Evolutionary conservation across 37 sponge, comb jelly and placozoan genomes (phyloP).

Genomic region (Geodia barretti): DNA sequence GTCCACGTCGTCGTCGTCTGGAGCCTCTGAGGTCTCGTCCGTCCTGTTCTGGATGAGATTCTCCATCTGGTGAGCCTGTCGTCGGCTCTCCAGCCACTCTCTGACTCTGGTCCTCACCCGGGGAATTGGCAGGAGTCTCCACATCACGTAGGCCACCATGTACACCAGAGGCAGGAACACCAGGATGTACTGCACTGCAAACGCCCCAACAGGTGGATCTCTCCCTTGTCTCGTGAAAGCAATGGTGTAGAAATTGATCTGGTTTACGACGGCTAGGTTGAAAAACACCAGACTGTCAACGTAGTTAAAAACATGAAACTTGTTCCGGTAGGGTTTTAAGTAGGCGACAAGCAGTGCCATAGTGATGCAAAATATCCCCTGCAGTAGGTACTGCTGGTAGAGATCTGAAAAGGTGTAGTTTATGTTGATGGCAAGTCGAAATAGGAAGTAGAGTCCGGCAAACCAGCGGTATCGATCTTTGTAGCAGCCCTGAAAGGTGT

Average conservation of each 20-base stretch:
- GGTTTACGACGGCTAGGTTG: slow-evolving; percentile 37
- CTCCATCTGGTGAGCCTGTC: no score
- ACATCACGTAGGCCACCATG: slow-evolving; percentile 11
- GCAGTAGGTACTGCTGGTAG: slow-evolving; percentile 13
- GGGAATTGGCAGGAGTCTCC: no score
- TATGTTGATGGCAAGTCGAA: slow-evolving; percentile 26
- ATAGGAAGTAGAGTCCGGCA: slow-evolving; percentile 58
- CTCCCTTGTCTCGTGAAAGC: no score
- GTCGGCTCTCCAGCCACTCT: no score
- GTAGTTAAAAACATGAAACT: slow-evolving; percentile 12
- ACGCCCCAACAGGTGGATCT: no score
- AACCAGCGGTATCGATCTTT: slow-evolving; percentile 43
- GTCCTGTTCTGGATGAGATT: no score
- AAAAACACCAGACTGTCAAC: slow-evolving; percentile 37
- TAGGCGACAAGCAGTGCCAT: slow-evolving; percentile 13
- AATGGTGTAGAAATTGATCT: slow-evolving; percentile 28
- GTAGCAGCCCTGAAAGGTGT: slow-evolving; percentile 60
- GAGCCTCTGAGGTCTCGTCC: no score
- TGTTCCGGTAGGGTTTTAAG: slow-evolving; percentile 36
- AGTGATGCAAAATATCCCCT: slow-evolving; percentile 5
- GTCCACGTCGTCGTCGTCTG: no score
- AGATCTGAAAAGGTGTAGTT: background rate
- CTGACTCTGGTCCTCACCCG: no score
- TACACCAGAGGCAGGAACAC: slow-evolving; percentile 31
- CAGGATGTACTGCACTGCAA: slow-evolving; percentile 22